A percentile compares a stretch with the other conserved stretches of the same genome.
phyloP scores from a whole-genome alignment of 1,140 invertebrate genomes.

The Vanessa tameamea region DNA sequence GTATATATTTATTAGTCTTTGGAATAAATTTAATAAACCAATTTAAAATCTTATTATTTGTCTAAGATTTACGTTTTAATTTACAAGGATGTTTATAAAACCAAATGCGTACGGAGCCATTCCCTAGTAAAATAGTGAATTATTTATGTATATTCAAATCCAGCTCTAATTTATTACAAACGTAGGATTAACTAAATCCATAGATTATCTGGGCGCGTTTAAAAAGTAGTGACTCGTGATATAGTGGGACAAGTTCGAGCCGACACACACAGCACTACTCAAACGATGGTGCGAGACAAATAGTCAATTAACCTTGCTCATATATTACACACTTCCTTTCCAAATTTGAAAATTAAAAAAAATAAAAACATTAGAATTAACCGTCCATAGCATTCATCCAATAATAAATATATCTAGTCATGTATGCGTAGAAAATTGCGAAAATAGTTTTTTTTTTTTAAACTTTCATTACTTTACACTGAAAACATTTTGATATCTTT shows the following conservation, averaged over 20 bases:
- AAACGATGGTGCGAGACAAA: constrained; percentile 53
- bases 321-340: constrained; percentile 51
- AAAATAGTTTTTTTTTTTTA: too few relatives aligned
- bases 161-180: constrained; percentile 42
- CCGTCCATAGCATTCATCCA: neutral
- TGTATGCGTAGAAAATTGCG: neutral
- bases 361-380: neutral
- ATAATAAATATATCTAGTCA: neutral
- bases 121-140: constrained; percentile 14
- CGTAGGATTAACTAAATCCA: constrained; percentile 46
- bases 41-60: too few relatives aligned
- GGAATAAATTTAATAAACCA: too few relatives aligned
- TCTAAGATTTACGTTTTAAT: too few relatives aligned
- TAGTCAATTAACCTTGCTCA: constrained; percentile 58
- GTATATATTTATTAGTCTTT: too few relatives aligned
- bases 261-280: constrained; percentile 39
- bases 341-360: constrained; percentile 18
- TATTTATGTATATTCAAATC: constrained; percentile 25
- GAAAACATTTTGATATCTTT: too few relatives aligned
- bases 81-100: neutral
- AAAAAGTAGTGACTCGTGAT: constrained; percentile 63
- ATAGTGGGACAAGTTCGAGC: constrained; percentile 60
- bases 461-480: too few relatives aligned
- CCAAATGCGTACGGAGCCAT: neutral
- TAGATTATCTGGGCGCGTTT: constrained; percentile 51